These are phyloP conservation scores for Agrotis ipsilon DNA, from an alignment of 2,888 invertebrate species.

Conservation along the genomic window DNA sequence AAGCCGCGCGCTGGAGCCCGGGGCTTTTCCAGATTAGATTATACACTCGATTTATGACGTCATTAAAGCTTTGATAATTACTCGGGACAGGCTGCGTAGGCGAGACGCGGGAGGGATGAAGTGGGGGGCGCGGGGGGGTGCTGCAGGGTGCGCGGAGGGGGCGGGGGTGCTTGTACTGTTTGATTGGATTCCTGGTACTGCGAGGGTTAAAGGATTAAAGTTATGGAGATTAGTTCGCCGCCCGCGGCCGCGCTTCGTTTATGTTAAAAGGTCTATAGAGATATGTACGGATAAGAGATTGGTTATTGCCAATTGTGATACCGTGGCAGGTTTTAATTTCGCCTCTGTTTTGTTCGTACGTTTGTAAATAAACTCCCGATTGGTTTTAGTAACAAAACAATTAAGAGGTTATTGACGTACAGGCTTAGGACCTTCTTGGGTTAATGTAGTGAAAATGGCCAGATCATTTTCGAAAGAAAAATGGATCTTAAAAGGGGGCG, in stretches of 20 bases:
- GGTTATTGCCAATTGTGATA: conserved; percentile 90
- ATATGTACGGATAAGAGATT: conserved; percentile 90
- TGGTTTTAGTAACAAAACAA: conserved; percentile 72
- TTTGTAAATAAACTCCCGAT: conserved; percentile 76
- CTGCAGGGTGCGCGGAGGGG: conserved; percentile 65
- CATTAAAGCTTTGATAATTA: conserved; percentile 92
- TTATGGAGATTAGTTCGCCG: conserved; percentile 91
- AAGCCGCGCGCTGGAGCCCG: conserved; percentile 90
- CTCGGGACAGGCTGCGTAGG: conserved; percentile 91
- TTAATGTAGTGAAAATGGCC: background rate
- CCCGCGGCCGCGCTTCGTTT: conserved; percentile 89
- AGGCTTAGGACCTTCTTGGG: background rate
- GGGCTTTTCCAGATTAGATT: conserved; percentile 92
- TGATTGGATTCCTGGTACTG: conserved; percentile 91
- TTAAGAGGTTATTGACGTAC: conserved; percentile 6
- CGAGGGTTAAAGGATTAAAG: conserved; percentile 91
- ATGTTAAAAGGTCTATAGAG: conserved; percentile 90
- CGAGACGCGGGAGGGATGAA: conserved; percentile 79
- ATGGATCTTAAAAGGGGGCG: no score
- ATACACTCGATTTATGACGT: conserved; percentile 92
- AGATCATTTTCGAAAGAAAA: background rate
- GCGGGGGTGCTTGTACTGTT: conserved; percentile 88
- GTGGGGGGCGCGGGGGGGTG: conserved; percentile 57
- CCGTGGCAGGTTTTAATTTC: conserved; percentile 87
- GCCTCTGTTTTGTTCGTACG: conserved; percentile 69